A percentile compares a stretch with the other conserved stretches of the same genome.
These are phyloP conservation scores for Acronicta leporina DNA, from an alignment of 2,888 invertebrate genomes.

Conservation along the genomic window DNA sequence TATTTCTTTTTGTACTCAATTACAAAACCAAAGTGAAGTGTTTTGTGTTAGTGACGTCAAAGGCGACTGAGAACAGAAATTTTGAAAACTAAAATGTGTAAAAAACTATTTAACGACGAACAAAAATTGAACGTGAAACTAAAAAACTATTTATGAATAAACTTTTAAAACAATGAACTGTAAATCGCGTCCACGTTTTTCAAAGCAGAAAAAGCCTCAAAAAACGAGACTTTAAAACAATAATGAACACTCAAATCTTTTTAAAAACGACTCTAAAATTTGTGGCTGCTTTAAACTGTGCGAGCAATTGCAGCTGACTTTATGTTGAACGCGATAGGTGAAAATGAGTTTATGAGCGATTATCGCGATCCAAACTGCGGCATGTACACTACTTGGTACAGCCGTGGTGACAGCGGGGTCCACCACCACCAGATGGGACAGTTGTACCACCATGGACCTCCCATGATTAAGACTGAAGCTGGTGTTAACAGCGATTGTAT, in stretches of 20 bases:
- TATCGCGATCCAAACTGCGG: slow-evolving; percentile 80
- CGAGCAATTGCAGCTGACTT: slow-evolving; percentile 34
- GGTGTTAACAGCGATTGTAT: slow-evolving; percentile 91
- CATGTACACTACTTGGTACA: slow-evolving; percentile 89
- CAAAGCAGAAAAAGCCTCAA: slow-evolving; percentile 18
- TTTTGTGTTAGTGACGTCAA: slow-evolving; percentile 21
- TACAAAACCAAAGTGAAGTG: slow-evolving; percentile 29
- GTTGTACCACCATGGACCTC: slow-evolving; percentile 88
- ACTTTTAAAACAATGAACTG: slow-evolving; percentile 38
- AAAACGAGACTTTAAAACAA: slow-evolving; percentile 16
- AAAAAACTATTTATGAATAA: slow-evolving; percentile 34
- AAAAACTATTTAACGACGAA: slow-evolving; percentile 22
- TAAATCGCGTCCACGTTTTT: slow-evolving; percentile 13
- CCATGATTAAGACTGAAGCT: slow-evolving; percentile 90
- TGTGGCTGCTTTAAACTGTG: slow-evolving; percentile 22
- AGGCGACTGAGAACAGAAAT: slow-evolving; percentile 9
- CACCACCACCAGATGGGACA: slow-evolving; percentile 88
- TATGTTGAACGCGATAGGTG: slow-evolving; percentile 59
- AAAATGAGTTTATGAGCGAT: slow-evolving; percentile 83
- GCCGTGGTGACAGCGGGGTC: slow-evolving; percentile 85
- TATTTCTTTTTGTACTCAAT: not conserved
- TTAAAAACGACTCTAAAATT: slow-evolving; percentile 14
- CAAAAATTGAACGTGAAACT: slow-evolving; percentile 31
- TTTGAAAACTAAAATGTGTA: slow-evolving; percentile 43
- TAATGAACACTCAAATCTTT: slow-evolving; percentile 24